A percentile compares a stretch with the other conserved stretches of the same genome.
phyloP scores from a whole-genome alignment of 2,888 invertebrate species.

The Amiota mariae region DNA sequence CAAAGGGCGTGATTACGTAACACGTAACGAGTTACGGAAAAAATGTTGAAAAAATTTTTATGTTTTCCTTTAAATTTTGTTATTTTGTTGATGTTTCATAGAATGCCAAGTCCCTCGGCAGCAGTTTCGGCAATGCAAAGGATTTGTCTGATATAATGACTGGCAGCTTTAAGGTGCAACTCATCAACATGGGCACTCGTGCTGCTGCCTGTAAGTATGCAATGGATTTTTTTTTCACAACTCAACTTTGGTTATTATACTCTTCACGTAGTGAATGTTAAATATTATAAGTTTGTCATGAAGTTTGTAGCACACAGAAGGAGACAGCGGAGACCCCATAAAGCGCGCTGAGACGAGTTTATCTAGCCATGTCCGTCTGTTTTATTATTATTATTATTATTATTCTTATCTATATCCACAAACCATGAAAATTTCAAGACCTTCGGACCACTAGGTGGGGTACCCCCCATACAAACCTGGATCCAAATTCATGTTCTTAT shows the following conservation, averaged over 20 bases:
- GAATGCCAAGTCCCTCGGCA: slow-evolving; percentile 71
- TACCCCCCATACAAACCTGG: too few species aligned
- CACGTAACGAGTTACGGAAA: neutral
- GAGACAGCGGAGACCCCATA: too few species aligned
- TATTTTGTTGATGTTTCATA: slow-evolving; percentile 36
- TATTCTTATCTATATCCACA: too few species aligned
- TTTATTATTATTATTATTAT: too few species aligned
- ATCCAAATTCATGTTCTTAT: too few species aligned
- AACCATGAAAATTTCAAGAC: too few species aligned
- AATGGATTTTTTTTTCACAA: slow-evolving; percentile 29
- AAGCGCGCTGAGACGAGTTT: too few species aligned
- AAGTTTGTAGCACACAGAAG: too few species aligned
- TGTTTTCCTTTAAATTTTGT: neutral
- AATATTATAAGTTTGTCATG: too few species aligned
- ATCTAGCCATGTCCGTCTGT: too few species aligned
- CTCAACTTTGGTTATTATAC: neutral
- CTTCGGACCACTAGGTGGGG: too few species aligned
- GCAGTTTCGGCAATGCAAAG: slow-evolving; percentile 71
- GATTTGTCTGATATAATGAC: slow-evolving; percentile 76
- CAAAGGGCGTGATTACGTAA: slow-evolving; percentile 28
- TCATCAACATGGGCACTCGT: slow-evolving; percentile 91
- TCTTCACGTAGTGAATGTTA: too few species aligned
- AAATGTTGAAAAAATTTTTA: neutral
- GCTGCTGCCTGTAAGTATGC: slow-evolving; percentile 90
- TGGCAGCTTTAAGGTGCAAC: slow-evolving; percentile 81